phyloP scores from a whole-genome alignment of 2,888 invertebrate genomes.

The Agrotis puta region DNA sequence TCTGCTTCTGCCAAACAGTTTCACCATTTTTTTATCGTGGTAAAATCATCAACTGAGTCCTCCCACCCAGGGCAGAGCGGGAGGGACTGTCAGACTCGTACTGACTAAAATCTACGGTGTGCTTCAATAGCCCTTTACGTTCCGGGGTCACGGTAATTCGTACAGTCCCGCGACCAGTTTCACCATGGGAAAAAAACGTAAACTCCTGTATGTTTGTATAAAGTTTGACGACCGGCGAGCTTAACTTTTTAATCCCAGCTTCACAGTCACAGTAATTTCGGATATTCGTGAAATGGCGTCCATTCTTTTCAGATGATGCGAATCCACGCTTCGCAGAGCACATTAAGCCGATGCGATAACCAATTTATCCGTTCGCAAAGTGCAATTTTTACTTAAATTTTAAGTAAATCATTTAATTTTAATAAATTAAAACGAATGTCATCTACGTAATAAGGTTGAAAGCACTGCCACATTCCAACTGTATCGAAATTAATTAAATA shows the following conservation, averaged over 20 bases:
- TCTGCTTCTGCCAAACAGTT: neutral
- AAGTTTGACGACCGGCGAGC: neutral
- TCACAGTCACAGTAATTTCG: neutral
- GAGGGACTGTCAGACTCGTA: too few species aligned
- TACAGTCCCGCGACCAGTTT: too few species aligned
- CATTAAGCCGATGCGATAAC: neutral
- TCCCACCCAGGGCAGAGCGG: too few species aligned
- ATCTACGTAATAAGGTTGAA: conserved; percentile 34
- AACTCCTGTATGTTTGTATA: neutral
- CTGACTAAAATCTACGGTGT: too few species aligned
- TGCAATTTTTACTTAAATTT: conserved; percentile 1
- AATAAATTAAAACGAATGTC: conserved; percentile 24
- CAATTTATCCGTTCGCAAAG: conserved; percentile 28
- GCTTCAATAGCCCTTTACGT: too few species aligned
- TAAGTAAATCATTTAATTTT: conserved; percentile 2
- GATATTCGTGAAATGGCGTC: neutral
- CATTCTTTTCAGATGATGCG: conserved; percentile 3
- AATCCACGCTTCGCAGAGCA: neutral
- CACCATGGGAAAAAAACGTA: neutral
- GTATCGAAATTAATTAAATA: conserved; percentile 32
- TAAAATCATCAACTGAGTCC: too few species aligned
- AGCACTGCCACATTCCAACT: neutral
- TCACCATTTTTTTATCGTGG: too few species aligned
- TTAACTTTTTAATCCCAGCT: neutral
- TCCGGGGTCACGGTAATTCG: too few species aligned